Evolutionary conservation across 2,113 vertebrate species (phyloP).

Genomic region (Pluvialis apricaria): DNA sequence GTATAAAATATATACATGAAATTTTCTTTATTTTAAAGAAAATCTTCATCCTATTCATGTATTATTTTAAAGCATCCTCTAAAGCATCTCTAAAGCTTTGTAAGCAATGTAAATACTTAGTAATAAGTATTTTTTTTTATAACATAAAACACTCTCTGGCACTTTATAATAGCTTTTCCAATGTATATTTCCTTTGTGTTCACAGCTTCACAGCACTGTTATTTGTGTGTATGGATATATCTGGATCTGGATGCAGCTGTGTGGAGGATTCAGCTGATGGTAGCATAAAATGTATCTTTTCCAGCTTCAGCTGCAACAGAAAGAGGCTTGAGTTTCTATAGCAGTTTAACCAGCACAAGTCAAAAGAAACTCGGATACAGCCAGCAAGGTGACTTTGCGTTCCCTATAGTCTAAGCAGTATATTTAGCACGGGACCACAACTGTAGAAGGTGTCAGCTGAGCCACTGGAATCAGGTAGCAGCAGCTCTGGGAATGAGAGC

Average conservation of each 20-base stretch:
- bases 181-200: neutral
- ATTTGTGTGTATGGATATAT: neutral
- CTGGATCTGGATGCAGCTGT: slow-evolving; percentile 6
- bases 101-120: neutral
- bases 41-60: neutral
- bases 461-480: neutral
- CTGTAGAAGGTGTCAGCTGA: neutral
- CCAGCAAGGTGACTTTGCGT: neutral
- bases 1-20: neutral
- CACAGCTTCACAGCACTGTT: neutral
- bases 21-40: neutral
- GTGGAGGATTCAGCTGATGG: neutral
- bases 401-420: neutral
- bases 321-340: neutral
- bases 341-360: neutral
- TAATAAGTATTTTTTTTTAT: neutral
- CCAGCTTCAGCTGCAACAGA: neutral
- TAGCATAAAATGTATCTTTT: neutral
- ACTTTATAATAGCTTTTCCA: neutral
- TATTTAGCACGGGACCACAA: neutral
- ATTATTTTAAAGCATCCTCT: neutral
- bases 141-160: neutral
- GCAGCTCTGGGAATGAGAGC: neutral
- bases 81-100: neutral
- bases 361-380: neutral